Conservation (phyloP, 2,888 invertebrate species). For the Metalampra italica region DNA sequence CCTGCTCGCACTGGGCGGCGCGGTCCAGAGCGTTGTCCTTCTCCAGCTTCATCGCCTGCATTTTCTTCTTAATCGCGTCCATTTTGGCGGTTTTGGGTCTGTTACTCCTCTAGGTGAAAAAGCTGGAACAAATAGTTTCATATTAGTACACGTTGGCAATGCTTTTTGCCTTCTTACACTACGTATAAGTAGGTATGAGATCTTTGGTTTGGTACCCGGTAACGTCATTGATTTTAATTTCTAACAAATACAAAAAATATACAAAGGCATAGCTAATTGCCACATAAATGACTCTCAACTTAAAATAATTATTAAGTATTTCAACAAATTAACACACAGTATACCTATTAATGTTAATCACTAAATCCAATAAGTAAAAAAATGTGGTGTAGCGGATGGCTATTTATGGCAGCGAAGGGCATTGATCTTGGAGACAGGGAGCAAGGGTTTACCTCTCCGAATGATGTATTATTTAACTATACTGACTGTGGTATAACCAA, state of each 20-base stretch:
- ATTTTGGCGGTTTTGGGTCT: constrained; percentile 84
- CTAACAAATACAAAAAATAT: constrained; percentile 7
- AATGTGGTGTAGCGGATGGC: constrained; percentile 11
- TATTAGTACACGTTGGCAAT: background rate
- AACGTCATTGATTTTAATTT: no score
- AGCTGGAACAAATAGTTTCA: constrained; percentile 5
- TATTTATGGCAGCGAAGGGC: constrained; percentile 52
- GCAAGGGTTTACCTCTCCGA: background rate
- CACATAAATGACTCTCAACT: background rate
- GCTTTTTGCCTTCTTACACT: background rate
- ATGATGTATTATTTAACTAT: background rate
- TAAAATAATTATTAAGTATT: no score
- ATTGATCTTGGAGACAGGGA: constrained; percentile 42
- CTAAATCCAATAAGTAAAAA: background rate
- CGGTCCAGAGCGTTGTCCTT: constrained; percentile 99
- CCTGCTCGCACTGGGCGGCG: constrained; percentile 97
- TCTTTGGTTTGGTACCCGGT: no score
- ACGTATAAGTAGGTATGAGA: no score
- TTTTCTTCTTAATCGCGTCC: constrained; percentile 99
- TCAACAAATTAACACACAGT: no score
- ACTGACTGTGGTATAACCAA: no score
- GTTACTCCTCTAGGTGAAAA: constrained; percentile 56
- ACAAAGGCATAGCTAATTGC: constrained; percentile 7
- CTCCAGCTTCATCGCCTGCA: constrained; percentile 99
- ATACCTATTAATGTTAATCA: background rate